These are phyloP conservation scores for Rhinogobius similis DNA, from an alignment of 2,113 vertebrate genomes.

Conservation along the genomic window DNA sequence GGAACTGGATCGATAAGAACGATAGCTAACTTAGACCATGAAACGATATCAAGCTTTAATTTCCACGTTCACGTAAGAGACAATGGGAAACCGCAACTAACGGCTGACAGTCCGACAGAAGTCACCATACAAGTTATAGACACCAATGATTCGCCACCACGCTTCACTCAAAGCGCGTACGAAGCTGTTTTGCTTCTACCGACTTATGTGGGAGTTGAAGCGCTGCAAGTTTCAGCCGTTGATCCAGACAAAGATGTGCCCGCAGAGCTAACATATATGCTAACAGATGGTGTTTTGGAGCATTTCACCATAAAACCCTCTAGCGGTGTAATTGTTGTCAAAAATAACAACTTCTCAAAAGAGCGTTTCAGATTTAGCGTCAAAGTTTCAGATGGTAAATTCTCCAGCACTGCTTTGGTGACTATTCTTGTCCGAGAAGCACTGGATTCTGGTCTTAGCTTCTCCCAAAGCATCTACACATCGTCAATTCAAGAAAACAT, in stretches of 20 bases:
- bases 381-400: slow-evolving; percentile 93
- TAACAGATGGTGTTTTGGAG: slow-evolving; percentile 85
- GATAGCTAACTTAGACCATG: slow-evolving; percentile 90
- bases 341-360: slow-evolving; percentile 89
- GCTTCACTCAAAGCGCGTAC: slow-evolving; percentile 87
- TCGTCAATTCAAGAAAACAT: slow-evolving; percentile 91
- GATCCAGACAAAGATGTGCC: slow-evolving; percentile 90
- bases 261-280: slow-evolving; percentile 85
- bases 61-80: slow-evolving; percentile 95
- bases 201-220: slow-evolving; percentile 91
- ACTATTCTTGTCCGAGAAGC: slow-evolving; percentile 89
- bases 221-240: slow-evolving; percentile 86
- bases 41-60: slow-evolving; percentile 86
- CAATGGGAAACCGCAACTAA: slow-evolving; percentile 89
- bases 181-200: slow-evolving; percentile 90
- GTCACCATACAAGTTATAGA: slow-evolving; percentile 92
- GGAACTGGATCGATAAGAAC: slow-evolving; percentile 95
- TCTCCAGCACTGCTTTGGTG: slow-evolving; percentile 87
- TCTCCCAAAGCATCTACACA: slow-evolving; percentile 86
- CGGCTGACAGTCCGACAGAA: slow-evolving; percentile 89
- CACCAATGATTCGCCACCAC: slow-evolving; percentile 93
- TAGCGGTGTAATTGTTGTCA: slow-evolving; percentile 87
- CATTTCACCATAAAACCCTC: slow-evolving; percentile 86
- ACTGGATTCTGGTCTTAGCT: slow-evolving; percentile 92
- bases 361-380: slow-evolving; percentile 89